A percentile compares a stretch with the other conserved stretches of the same genome.
Conservation (phyloP, 2,113 vertebrate species). For the Vombatus ursinus region DNA sequence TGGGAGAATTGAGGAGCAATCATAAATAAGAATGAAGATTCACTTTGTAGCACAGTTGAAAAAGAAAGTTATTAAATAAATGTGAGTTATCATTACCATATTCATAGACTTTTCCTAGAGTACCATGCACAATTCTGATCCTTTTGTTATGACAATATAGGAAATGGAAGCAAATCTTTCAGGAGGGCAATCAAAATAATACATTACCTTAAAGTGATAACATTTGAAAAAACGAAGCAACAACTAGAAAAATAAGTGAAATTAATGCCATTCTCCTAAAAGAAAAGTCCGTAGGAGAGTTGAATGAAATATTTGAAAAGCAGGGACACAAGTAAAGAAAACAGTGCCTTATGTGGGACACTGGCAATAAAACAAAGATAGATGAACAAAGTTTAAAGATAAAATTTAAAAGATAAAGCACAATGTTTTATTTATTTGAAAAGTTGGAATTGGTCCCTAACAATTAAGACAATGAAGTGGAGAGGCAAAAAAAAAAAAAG, state of each 20-base stretch:
- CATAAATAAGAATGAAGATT: slow-evolving; percentile 28
- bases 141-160: not conserved
- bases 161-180: slow-evolving; percentile 42
- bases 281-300: not conserved
- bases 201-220: slow-evolving; percentile 19
- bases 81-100: slow-evolving; percentile 8
- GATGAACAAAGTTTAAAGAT: not conserved
- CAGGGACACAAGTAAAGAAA: slow-evolving; percentile 6
- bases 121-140: slow-evolving; percentile 43
- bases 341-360: not conserved
- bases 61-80: slow-evolving; percentile 16
- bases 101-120: slow-evolving; percentile 13
- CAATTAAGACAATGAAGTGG: slow-evolving; percentile 27
- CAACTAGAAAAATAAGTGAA: slow-evolving; percentile 48
- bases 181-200: slow-evolving; percentile 35
- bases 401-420: not conserved
- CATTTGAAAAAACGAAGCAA: not conserved
- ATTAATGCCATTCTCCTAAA: not conserved
- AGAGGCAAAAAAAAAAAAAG: not conserved
- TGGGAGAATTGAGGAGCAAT: not conserved
- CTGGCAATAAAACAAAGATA: slow-evolving; percentile 18
- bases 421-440: slow-evolving; percentile 7
- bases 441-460: slow-evolving; percentile 1
- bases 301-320: slow-evolving; percentile 27
- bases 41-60: slow-evolving; percentile 26